Evolutionary conservation across 2,888 invertebrate species (phyloP).

Genomic region (Electrophaes corylata): DNA sequence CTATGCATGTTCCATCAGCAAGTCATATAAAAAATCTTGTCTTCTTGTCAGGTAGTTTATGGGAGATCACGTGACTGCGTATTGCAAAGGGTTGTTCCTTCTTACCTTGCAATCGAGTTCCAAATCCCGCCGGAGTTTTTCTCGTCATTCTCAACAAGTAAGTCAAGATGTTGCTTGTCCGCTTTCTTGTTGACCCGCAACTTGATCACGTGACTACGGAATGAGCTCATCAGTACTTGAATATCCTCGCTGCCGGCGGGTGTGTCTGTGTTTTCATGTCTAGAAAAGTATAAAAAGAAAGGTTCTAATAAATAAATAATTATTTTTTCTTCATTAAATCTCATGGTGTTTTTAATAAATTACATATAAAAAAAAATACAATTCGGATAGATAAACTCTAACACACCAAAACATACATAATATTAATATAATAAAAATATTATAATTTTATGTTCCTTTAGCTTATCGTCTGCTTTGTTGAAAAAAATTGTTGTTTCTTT

Average conservation of each 20-base stretch:
- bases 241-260: slow-evolving; percentile 88
- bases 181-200: slow-evolving; percentile 95
- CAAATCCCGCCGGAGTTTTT: slow-evolving; percentile 90
- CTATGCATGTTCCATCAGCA: too few relatives aligned
- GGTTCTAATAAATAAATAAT: not conserved
- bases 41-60: too few relatives aligned
- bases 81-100: not conserved
- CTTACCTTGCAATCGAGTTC: slow-evolving; percentile 96
- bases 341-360: too few relatives aligned
- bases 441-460: too few relatives aligned
- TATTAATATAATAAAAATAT: too few relatives aligned
- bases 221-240: slow-evolving; percentile 91
- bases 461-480: too few relatives aligned
- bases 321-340: not conserved
- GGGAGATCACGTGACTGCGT: not conserved
- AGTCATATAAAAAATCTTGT: too few relatives aligned
- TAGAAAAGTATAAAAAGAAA: slow-evolving; percentile 50
- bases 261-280: slow-evolving; percentile 91
- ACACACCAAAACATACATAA: too few relatives aligned
- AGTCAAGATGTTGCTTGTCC: slow-evolving; percentile 93
- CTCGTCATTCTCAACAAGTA: slow-evolving; percentile 92
- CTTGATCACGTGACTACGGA: slow-evolving; percentile 96
- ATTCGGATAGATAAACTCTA: too few relatives aligned
- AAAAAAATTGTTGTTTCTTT: too few relatives aligned
- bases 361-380: too few relatives aligned